A percentile compares a stretch with the other conserved stretches of the same genome.
Conservation (phyloP, 2,113 vertebrate genomes). For the Ginglymostoma cirratum region DNA sequence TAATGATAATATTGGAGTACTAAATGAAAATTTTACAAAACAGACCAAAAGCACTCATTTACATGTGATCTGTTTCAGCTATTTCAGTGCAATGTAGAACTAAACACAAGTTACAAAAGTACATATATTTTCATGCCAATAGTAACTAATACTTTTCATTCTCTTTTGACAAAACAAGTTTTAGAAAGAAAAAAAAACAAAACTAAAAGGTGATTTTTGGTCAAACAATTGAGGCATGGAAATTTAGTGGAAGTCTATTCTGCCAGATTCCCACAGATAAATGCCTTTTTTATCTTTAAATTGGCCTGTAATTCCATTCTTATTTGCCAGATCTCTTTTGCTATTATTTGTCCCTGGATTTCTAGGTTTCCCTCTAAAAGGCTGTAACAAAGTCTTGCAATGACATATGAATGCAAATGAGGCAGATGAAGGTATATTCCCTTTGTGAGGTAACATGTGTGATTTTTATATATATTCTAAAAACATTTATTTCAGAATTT, state of each 20-base stretch:
- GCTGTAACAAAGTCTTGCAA: background rate
- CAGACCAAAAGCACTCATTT: constrained; percentile 6
- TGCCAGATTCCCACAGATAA: background rate
- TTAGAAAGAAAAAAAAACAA: background rate
- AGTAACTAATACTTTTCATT: background rate
- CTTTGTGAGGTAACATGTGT: no score
- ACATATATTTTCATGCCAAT: background rate
- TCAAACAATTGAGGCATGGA: background rate
- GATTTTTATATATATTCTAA: no score
- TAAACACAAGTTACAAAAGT: background rate
- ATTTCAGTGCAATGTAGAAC: background rate
- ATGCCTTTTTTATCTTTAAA: background rate
- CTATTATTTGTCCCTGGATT: background rate
- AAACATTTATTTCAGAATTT: no score
- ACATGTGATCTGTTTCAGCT: background rate
- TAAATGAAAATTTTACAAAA: background rate
- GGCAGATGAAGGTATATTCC: background rate
- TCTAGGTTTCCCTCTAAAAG: background rate
- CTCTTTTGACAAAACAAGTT: background rate
- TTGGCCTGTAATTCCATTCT: background rate
- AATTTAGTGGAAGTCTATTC: background rate
- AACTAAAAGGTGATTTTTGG: background rate
- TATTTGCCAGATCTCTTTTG: background rate
- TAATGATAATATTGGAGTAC: constrained; percentile 3
- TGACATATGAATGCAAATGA: background rate